phyloP scores from a whole-genome alignment of 64 coral and sea anemone genomes.

The Exaiptasia diaphana region DNA sequence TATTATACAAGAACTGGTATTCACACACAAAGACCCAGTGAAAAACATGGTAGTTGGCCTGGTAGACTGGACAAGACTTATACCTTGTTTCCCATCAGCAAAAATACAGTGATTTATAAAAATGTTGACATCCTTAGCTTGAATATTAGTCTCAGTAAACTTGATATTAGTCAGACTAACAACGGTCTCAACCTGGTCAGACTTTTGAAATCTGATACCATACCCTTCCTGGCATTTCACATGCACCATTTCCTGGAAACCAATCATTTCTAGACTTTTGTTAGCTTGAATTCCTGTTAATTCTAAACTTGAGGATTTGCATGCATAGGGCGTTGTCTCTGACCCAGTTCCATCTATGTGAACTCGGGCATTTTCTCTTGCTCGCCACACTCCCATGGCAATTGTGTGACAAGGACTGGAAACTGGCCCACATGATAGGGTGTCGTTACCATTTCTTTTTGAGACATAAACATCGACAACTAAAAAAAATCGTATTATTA shows the following conservation, averaged over 20 bases:
- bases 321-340: conserved; percentile 36
- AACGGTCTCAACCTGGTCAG: not conserved
- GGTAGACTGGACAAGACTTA: not conserved
- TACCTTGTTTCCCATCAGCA: not conserved
- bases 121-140: not conserved
- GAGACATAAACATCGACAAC: not conserved
- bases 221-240: conserved; percentile 13
- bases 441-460: conserved; percentile 28
- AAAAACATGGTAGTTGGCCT: not conserved
- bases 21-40: conserved; percentile 1
- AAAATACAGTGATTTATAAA: conserved; percentile 6
- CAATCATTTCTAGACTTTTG: conserved; percentile 47
- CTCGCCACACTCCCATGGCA: conserved; percentile 20
- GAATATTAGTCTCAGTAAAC: not conserved
- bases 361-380: conserved; percentile 1
- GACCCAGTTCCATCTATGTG: conserved; percentile 50
- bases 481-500: too few relatives aligned
- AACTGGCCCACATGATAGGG: conserved; percentile 12
- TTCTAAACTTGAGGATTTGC: not conserved
- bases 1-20: conserved; percentile 12
- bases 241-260: conserved; percentile 7
- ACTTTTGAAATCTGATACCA: not conserved
- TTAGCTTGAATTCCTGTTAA: conserved; percentile 47
- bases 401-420: conserved; percentile 53
- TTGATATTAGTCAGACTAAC: not conserved